Evolutionary conservation across 2,888 invertebrate species (phyloP), one percentile per base, ranked within the genome.

Genomic region (Sinopyrophorus schimmeli): DNA sequence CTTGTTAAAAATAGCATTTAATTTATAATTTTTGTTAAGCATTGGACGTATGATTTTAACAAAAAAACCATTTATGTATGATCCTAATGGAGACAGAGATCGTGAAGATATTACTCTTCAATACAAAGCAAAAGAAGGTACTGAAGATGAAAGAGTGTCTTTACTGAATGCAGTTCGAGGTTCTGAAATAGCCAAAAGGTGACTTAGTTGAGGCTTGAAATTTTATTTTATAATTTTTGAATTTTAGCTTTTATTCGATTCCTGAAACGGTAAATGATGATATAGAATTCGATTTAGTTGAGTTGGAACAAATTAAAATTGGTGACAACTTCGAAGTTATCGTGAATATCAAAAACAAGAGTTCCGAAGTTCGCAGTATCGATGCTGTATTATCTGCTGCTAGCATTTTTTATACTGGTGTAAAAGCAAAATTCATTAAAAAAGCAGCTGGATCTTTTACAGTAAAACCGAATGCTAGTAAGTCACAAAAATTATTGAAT

Each of bases 381-480:
- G 81, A 83, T 53, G 83, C 84, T 0, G 79, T 82, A 1, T 63
- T 90, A 17, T 79, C 82, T 3, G 81, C 85, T 1, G 81, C 78
- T 28, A 86, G 86, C 59, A 82, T 88, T 23, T 89, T 81, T 69
- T 89, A 90, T 73, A 90, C 84, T 14, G 91, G 90, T 3, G 82
- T 88, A 5, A 81, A 80, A 64, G 84, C 85, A 0, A 77, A 83
- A 10, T 65, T 80, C n/a, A 79, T 90, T 10, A 88, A 86, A 68
- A 83, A 81, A 62, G 80, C 82, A 0, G 80, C 84, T 41, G 85
- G 83, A 3, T 79, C 81, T 48, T 80, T 87, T 58, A 75, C 73
- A 21, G 74, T 89, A 1, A 77, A 79, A 48, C 81, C 87, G 4
- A 74, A 79, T 26, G 77, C 83, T 63, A 77, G 86, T 86, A 70